Base-by-base conservation (phyloP, 1,140 invertebrate species). In the Adoxophyes honmai region DNA sequence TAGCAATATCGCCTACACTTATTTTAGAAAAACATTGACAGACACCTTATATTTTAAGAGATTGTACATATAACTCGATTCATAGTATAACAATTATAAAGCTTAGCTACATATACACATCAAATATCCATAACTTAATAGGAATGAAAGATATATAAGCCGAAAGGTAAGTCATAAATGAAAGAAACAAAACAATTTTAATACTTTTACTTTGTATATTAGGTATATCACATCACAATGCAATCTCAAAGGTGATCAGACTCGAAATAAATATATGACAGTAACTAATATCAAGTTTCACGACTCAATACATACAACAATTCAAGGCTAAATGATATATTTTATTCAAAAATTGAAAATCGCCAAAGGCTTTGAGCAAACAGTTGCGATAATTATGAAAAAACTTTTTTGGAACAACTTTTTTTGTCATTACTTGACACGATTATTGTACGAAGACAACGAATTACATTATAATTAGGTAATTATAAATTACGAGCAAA, bases 191-290 rank as follows among this genome's bases (percentile, higher is more conserved):
- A 62, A 69, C 54, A 54, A 66, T 73, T 78, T 77, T 48, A 78
- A 75, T 69, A 62, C 63, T 68, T 86, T 86, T 85, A 81, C 78
- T 82, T 78, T 72, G 67, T 48, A 75, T 85, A 82, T 83, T 80
- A 86, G 71, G 67, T 52, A 75, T 85, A 82, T 81, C 82, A 86
- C 74, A 82, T 74, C 81, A 84, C 75, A 86, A 28, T 44, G 65
- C 78, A 75, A 80, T 73, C 60, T 80, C 69, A 66, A 81, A 77
- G 68, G 70, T 61, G 73, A 66, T 79, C 72, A 75, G 67, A 81
- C 72, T 77, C 57, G 33, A 54, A 21, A 57, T 39, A 66, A 36
- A 57, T 55, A 58, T 59, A 54, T 16, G 55, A 51, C 42, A 53
- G 21, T 48, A 10, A 44, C 11, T 38, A 39, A 44, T 48, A 48